A percentile compares a stretch with the other conserved stretches of the same genome.
These are phyloP conservation scores for Drosophila prolongata DNA, from an alignment of 2,888 invertebrate species.

Conservation along the genomic window DNA sequence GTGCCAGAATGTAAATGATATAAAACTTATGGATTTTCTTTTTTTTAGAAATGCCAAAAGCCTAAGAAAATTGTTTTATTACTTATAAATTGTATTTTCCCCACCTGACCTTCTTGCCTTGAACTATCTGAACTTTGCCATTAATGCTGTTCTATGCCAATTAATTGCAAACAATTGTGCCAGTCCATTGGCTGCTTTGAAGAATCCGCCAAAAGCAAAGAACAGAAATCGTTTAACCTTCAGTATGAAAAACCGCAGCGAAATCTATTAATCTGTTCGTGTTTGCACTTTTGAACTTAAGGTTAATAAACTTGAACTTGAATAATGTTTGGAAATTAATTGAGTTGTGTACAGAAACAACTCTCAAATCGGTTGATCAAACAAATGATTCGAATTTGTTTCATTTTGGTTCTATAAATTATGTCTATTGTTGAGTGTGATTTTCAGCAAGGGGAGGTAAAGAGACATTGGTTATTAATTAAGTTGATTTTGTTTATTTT, in stretches of 20 bases:
- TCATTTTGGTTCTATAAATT: conserved; percentile 39
- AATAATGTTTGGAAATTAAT: conserved; percentile 60
- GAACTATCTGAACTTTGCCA: conserved; percentile 23
- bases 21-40: too few relatives aligned
- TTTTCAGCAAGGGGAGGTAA: conserved; percentile 1
- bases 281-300: conserved; percentile 55
- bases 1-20: conserved; percentile 46
- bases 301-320: conserved; percentile 78
- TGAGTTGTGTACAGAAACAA: conserved; percentile 48
- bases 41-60: too few relatives aligned
- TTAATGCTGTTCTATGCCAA: conserved; percentile 8
- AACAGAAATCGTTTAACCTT: conserved; percentile 30
- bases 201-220: conserved; percentile 33
- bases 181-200: conserved; percentile 21
- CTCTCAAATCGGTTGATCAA: conserved; percentile 27
- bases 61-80: too few relatives aligned
- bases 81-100: background rate
- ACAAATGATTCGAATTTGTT: conserved; percentile 45
- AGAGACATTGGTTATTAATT: conserved; percentile 5
- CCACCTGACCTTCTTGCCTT: conserved; percentile 1
- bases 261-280: conserved; percentile 43
- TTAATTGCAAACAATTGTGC: conserved; percentile 31
- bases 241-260: conserved; percentile 27
- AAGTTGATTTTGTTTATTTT: background rate
- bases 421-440: conserved; percentile 10